Evolutionary conservation across 2,888 invertebrate genomes (phyloP).

Genomic region (Bellardia bayeri): DNA sequence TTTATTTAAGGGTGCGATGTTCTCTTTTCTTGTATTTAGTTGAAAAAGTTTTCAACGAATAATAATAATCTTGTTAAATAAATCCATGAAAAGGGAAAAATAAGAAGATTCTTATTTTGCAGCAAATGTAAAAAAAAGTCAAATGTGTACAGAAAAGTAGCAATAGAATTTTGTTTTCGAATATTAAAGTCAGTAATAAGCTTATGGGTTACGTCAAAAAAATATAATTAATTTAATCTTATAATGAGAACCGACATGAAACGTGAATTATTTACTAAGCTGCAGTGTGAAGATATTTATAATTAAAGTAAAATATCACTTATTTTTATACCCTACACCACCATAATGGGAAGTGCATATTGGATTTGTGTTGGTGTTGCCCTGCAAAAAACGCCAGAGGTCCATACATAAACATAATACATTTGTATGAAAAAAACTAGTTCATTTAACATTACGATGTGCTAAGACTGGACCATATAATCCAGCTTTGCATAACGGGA

Average conservation of each 20-base stretch:
- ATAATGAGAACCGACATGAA: neutral
- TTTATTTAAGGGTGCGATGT: constrained; percentile 4
- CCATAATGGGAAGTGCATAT: too few relatives aligned
- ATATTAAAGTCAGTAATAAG: neutral
- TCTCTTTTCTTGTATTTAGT: neutral
- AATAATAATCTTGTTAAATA: neutral
- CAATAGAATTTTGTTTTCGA: neutral
- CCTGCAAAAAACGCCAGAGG: too few relatives aligned
- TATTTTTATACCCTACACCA: too few relatives aligned
- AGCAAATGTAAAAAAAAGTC: neutral
- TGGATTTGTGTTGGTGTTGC: too few relatives aligned
- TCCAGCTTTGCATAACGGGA: too few relatives aligned
- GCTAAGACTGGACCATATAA: too few relatives aligned
- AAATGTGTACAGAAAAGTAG: constrained; percentile 1
- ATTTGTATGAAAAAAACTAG: too few relatives aligned
- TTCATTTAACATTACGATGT: too few relatives aligned
- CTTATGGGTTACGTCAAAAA: constrained; percentile 1
- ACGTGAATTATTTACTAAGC: neutral
- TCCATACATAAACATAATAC: too few relatives aligned
- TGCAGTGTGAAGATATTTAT: neutral
- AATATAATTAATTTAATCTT: neutral
- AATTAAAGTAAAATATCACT: neutral
- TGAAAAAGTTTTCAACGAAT: constrained; percentile 14
- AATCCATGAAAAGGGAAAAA: neutral
- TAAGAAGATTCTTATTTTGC: neutral